A percentile compares a stretch with the other conserved stretches of the same genome.
phyloP scores from a whole-genome alignment of 2,797 vertebrate species.

The Phaenicophaeus curvirostris region DNA sequence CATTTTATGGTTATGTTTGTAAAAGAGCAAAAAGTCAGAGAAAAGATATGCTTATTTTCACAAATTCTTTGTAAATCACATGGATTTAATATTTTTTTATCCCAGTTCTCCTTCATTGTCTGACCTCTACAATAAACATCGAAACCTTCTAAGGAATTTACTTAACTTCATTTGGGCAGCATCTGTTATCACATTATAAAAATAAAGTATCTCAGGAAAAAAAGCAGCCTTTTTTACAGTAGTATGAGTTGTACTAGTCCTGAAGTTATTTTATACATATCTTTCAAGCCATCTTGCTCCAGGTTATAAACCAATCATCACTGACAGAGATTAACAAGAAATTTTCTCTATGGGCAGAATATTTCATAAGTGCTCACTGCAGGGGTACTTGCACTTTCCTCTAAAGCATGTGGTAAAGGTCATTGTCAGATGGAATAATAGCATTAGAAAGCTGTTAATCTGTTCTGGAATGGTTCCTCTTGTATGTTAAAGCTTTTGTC shows the following conservation, averaged over 20 bases:
- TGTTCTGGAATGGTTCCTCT: slow-evolving; percentile 24
- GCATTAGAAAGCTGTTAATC: slow-evolving; percentile 23
- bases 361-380: slow-evolving; percentile 51
- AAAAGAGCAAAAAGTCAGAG: not conserved
- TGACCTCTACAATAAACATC: not conserved
- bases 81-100: not conserved
- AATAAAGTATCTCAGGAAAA: not conserved
- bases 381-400: slow-evolving; percentile 39
- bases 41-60: not conserved
- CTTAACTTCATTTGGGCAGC: not conserved
- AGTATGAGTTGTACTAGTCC: not conserved
- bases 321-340: slow-evolving; percentile 58
- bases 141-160: not conserved
- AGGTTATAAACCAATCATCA: slow-evolving; percentile 52
- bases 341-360: not conserved
- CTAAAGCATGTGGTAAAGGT: slow-evolving; percentile 33
- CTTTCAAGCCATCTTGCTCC: slow-evolving; percentile 23
- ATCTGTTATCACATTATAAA: slow-evolving; percentile 4
- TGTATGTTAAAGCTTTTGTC: not conserved
- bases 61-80: not conserved
- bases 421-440: slow-evolving; percentile 41
- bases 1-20: not conserved
- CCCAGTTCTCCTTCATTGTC: not conserved
- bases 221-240: not conserved
- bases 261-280: slow-evolving; percentile 35